phyloP scores from a whole-genome alignment of 2,113 vertebrate species.

The Panurus biarmicus region DNA sequence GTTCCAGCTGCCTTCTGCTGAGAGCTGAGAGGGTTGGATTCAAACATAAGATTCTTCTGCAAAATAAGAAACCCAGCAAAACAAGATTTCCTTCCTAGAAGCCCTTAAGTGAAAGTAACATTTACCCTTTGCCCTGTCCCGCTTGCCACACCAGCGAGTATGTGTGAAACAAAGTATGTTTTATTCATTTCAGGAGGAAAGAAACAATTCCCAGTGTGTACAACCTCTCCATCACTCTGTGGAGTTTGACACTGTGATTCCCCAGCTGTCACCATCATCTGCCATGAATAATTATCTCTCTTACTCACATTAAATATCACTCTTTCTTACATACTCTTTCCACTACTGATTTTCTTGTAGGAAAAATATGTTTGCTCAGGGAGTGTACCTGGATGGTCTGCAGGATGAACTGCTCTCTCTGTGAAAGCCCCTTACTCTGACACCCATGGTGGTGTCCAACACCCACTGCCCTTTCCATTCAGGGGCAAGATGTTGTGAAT shows the following conservation, averaged over 20 bases:
- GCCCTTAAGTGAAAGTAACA: neutral
- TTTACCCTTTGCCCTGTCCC: neutral
- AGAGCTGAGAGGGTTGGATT: neutral
- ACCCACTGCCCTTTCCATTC: neutral
- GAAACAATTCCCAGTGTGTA: neutral
- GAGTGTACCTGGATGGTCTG: neutral
- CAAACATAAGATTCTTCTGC: neutral
- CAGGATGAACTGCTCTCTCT: neutral
- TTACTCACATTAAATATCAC: neutral
- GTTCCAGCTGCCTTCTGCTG: neutral
- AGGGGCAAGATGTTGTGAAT: neutral
- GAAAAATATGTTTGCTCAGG: neutral
- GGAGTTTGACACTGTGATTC: neutral
- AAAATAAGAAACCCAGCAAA: neutral
- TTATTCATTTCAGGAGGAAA: neutral
- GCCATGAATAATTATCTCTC: neutral
- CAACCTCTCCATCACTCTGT: neutral
- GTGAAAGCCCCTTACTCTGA: neutral
- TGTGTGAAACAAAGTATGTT: neutral
- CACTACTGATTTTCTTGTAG: neutral
- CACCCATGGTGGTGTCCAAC: rapidly evolving
- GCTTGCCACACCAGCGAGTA: neutral
- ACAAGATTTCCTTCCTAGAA: neutral
- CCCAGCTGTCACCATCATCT: neutral
- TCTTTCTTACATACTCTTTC: neutral